Percentiles rank a stretch among this genome's conserved stretches.
Evolutionary conservation across 2,113 vertebrate genomes (phyloP).

Genomic region (Nycticorax nycticorax): DNA sequence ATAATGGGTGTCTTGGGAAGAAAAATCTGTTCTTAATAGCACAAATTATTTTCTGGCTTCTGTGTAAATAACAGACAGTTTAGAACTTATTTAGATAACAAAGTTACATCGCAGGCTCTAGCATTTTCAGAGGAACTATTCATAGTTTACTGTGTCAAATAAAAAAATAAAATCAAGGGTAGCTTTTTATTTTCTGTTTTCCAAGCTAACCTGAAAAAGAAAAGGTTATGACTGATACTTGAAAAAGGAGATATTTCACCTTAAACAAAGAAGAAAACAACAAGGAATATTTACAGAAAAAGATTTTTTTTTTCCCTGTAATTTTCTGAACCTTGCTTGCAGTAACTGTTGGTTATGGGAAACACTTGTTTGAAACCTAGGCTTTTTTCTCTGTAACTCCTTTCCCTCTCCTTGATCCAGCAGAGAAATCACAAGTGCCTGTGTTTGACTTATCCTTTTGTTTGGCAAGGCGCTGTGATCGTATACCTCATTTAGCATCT

Average conservation of each 20-base stretch:
- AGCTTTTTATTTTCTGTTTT: not conserved
- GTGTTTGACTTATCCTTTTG: conserved; percentile 38
- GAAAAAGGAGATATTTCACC: not conserved
- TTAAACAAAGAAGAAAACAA: not conserved
- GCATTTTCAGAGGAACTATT: not conserved
- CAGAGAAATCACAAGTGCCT: not conserved
- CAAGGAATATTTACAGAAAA: not conserved
- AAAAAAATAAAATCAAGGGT: not conserved
- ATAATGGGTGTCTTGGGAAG: not conserved
- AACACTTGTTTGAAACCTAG: not conserved
- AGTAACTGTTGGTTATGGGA: not conserved
- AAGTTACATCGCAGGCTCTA: not conserved
- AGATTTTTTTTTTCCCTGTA: not conserved
- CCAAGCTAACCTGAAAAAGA: not conserved
- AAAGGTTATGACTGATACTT: not conserved
- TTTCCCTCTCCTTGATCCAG: conserved; percentile 1
- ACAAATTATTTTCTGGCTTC: not conserved
- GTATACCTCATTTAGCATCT: not conserved
- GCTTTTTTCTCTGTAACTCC: not conserved
- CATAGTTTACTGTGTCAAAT: not conserved
- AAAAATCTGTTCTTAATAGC: not conserved
- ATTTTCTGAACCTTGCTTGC: not conserved
- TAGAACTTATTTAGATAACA: not conserved
- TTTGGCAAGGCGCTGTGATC: conserved; percentile 13
- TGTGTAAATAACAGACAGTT: not conserved